Conservation (phyloP, 1,140 invertebrate genomes). For the Microvelia longipes region DNA sequence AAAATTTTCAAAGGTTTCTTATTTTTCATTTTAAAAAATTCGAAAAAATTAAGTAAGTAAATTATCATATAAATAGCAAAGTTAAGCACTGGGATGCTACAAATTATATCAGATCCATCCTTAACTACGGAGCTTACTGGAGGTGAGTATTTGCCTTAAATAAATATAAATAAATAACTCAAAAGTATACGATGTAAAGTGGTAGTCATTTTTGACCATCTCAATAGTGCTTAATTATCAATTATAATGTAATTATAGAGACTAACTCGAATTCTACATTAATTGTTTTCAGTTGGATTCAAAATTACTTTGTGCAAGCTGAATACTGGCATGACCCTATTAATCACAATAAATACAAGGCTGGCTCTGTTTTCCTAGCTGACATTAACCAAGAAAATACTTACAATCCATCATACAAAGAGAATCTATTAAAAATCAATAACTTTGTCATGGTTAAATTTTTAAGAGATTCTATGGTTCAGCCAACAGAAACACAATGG, state of each 20-base stretch:
- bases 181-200: too few relatives aligned
- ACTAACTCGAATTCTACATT: too few relatives aligned
- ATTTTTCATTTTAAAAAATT: too few relatives aligned
- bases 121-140: slow-evolving; percentile 77
- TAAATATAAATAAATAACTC: background rate
- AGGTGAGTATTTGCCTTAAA: slow-evolving; percentile 34
- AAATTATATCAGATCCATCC: slow-evolving; percentile 61
- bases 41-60: too few relatives aligned
- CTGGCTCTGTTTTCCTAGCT: slow-evolving; percentile 72
- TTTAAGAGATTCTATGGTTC: slow-evolving; percentile 75
- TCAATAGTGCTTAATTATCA: too few relatives aligned
- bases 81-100: too few relatives aligned
- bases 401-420: slow-evolving; percentile 36
- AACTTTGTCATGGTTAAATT: slow-evolving; percentile 91
- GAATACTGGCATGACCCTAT: slow-evolving; percentile 98
- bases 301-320: slow-evolving; percentile 71
- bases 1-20: too few relatives aligned
- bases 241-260: too few relatives aligned
- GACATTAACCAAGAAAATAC: slow-evolving; percentile 89
- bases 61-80: too few relatives aligned
- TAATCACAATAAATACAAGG: slow-evolving; percentile 59
- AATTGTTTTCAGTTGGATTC: slow-evolving; percentile 52
- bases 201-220: too few relatives aligned
- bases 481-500: slow-evolving; percentile 79
- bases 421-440: slow-evolving; percentile 62